Percentiles rank a stretch among this genome's conserved stretches.
phyloP scores from a whole-genome alignment of 2,113 vertebrate genomes.

The Gallinago media region DNA sequence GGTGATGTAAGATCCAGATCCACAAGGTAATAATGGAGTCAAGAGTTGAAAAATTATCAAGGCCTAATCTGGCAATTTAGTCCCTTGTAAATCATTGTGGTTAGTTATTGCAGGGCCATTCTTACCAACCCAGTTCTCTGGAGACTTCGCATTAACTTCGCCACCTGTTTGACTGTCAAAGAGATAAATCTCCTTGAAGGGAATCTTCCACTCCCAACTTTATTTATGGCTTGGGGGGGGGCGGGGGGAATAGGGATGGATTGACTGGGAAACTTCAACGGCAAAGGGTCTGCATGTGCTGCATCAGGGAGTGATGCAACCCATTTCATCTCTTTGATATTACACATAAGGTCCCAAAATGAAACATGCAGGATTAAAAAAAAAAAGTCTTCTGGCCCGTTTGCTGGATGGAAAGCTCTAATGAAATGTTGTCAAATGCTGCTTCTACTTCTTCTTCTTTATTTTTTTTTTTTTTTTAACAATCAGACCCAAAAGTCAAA shows the following conservation, averaged over 20 bases:
- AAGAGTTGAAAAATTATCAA: slow-evolving; percentile 75
- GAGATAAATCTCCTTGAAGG: slow-evolving; percentile 69
- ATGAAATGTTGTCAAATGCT: background rate
- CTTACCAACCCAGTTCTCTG: slow-evolving; percentile 61
- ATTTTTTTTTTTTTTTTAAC: background rate
- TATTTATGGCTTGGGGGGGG: slow-evolving; percentile 25
- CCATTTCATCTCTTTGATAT: slow-evolving; percentile 20
- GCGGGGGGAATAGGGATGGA: slow-evolving; percentile 2
- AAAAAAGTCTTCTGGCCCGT: background rate
- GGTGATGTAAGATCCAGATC: slow-evolving; percentile 73
- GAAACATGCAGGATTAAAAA: background rate
- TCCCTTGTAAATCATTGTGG: slow-evolving; percentile 69
- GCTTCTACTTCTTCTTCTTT: background rate
- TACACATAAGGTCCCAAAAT: slow-evolving; percentile 19
- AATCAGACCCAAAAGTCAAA: background rate
- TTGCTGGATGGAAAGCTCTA: background rate
- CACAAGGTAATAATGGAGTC: slow-evolving; percentile 74
- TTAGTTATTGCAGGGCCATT: slow-evolving; percentile 62
- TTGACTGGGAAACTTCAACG: slow-evolving; percentile 45
- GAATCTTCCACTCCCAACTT: slow-evolving; percentile 58
- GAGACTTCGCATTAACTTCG: slow-evolving; percentile 60
- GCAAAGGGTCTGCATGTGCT: slow-evolving; percentile 27
- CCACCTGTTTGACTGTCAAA: slow-evolving; percentile 70
- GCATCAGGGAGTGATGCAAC: background rate
- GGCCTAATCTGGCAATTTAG: slow-evolving; percentile 72